A percentile compares a stretch with the other conserved stretches of the same genome.
phyloP scores from a whole-genome alignment of 92 coral and sea anemone genomes.

The Diadumene lineata region DNA sequence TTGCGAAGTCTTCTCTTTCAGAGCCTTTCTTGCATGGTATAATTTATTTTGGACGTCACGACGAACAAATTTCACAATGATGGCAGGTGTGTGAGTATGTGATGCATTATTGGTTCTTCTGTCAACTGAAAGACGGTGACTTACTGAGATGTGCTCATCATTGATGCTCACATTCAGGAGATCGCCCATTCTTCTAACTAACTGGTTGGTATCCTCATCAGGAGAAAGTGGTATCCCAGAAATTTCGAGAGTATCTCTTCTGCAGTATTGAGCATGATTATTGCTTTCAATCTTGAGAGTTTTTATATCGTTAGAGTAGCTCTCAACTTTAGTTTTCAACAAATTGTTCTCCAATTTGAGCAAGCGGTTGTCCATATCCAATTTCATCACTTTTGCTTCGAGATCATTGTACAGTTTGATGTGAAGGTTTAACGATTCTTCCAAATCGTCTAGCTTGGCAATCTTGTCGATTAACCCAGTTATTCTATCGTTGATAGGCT shows the following conservation, averaged over 20 bases:
- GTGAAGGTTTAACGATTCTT: too few relatives aligned
- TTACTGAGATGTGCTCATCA: slow-evolving; percentile 35
- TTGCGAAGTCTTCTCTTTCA: slow-evolving; percentile 8
- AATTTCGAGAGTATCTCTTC: slow-evolving; percentile 27
- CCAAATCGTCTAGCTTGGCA: too few relatives aligned
- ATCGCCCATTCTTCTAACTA: slow-evolving; percentile 23
- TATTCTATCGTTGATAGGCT: too few relatives aligned
- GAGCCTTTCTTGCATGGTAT: slow-evolving; percentile 35
- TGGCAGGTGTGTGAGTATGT: slow-evolving; percentile 23
- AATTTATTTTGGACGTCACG: slow-evolving; percentile 28
- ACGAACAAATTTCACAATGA: slow-evolving; percentile 57
- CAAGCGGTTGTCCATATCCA: neutral
- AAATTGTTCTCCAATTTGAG: neutral
- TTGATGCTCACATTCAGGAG: slow-evolving; percentile 1
- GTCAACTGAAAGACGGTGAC: slow-evolving; percentile 24
- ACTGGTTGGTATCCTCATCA: slow-evolving; percentile 23
- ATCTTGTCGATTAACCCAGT: too few relatives aligned
- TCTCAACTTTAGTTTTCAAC: neutral
- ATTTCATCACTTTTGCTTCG: neutral
- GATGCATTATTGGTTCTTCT: neutral
- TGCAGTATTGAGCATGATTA: slow-evolving; percentile 2
- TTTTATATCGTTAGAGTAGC: neutral
- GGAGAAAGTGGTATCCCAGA: slow-evolving; percentile 13
- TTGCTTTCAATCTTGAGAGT: neutral
- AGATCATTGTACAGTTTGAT: neutral